Base-by-base conservation (phyloP, 1,140 invertebrate genomes). In the Gonatopus flavifemur region DNA sequence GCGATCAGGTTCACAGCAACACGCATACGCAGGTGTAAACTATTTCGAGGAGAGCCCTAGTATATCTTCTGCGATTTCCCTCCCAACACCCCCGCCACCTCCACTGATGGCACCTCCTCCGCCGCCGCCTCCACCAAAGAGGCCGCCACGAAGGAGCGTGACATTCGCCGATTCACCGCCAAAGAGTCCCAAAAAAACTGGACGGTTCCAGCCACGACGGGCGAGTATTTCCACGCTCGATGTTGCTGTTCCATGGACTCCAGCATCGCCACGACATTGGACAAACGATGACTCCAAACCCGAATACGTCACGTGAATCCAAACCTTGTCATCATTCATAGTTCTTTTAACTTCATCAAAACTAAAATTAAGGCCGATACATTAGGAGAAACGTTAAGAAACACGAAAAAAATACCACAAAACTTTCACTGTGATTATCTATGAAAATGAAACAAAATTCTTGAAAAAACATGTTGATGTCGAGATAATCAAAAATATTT, bases 1-100 rank as follows among this genome's bases (percentile, higher is more conserved):
- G 84, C 76, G 85, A 88, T 59, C 80, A 86, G 53, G 78, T 88
- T 35, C 88, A 89, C 76, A 87, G 85, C 75, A 89, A 88, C 75
- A 86, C 86, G 18, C 89, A 90, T 72, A 87, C 86, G 43, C 86
- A 88, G 74, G 88, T 89, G 66, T 89, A 77, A 72, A 54, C 30
- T 55, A 64, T 56, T 47, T 49, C 21, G 52, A 35, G 49, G 57
- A 67, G 41, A 56, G 59, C 39, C 49, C 59, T 32, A 41, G 57
- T 46, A 52, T 66, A 40, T 65, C 61, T 43, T 61, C 62, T 42
- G 66, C 57, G 24, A 67, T 64, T 50, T 69, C 70, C 32, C 48
- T 69, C 46, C 69, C 71, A 41, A 67, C 67, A 12, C 70, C 71
- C 12, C 71, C 69, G 25, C 72, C 73, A 39, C 71, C 73, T n/a